These are phyloP conservation scores for Melitaea athalia DNA, from an alignment of 2,888 invertebrate species.

Conservation along the genomic window DNA sequence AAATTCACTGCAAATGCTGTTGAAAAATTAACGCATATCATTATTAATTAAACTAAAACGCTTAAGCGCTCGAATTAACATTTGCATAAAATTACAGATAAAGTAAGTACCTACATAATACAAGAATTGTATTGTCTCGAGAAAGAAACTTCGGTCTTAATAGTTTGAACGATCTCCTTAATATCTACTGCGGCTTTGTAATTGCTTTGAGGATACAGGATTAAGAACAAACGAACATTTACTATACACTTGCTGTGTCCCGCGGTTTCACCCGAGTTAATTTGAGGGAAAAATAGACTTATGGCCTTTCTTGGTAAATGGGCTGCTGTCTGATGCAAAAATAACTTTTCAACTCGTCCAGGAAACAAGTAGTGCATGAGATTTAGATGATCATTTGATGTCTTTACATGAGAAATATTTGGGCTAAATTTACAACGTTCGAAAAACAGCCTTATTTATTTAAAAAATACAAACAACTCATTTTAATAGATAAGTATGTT, in stretches of 20 bases:
- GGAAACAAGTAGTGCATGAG: too few species aligned
- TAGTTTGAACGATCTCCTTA: slow-evolving; percentile 23
- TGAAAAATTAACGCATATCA: neutral
- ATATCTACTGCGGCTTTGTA: slow-evolving; percentile 16
- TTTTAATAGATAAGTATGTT: neutral
- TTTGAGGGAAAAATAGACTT: too few species aligned
- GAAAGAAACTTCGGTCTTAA: slow-evolving; percentile 20
- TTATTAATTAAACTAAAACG: slow-evolving; percentile 7
- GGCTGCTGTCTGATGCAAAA: too few species aligned
- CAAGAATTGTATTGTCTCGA: slow-evolving; percentile 14
- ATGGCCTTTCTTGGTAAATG: too few species aligned
- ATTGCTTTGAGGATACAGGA: slow-evolving; percentile 9
- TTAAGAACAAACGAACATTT: neutral
- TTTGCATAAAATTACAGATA: slow-evolving; percentile 16
- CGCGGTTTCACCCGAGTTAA: too few species aligned
- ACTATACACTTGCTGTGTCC: too few species aligned
- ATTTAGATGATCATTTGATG: too few species aligned
- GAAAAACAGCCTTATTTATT: too few species aligned
- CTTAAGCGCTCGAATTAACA: neutral
- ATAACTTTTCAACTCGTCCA: too few species aligned
- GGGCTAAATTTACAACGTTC: too few species aligned
- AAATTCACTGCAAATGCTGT: neutral
- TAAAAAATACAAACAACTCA: too few species aligned
- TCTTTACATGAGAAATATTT: too few species aligned
- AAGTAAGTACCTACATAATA: slow-evolving; percentile 1